Base-by-base conservation (phyloP, 2,797 vertebrate genomes). In the Cetoscarus ocellatus region DNA sequence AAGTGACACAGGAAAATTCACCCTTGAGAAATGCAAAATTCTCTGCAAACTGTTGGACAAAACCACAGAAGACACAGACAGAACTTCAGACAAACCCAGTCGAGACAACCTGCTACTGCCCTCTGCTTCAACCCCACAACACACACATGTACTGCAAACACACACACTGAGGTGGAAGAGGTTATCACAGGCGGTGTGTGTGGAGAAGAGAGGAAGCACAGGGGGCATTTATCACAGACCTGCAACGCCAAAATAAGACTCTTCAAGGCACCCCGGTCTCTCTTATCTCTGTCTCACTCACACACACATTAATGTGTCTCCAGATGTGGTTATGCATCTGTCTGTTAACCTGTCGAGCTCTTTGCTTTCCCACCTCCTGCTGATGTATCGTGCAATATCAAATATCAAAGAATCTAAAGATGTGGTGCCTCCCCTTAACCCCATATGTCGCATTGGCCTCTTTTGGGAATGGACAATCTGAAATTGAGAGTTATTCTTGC, bases 401-500 rank as follows among this genome's bases (percentile, higher is more conserved):
- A 57, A 85, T 87, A 86, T 90, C 85, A 91, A 86, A 91, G 82
- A 63, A 49, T 53, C 17, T n/a, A 54, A 36, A 47, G 54, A 67
- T 27, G 43, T 67, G 35, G 27, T 27, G 27, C 27, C 27, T 27
- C 27, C 27, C 4, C 27, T 27, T 27, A 27, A 27, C 27, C 27
- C 27, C 27, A 27, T n/a, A 27, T 27, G 27, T 27, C 27, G 2
- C 27, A 27, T 27, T 27, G 27, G 27, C 27, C 27, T 27, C 27
- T 27, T 27, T 27, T 27, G 27, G 27, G 27, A 4, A 27, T 27
- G 27, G 2, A 27, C 4, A 27, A 2, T 27, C 2, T 27, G 4
- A 27, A 27, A 27, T 27, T 27, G 27, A 27, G 2, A 27, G 27
- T 27, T 27, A 27, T 27, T 27, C 27, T 27, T 27, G 27, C 27